Conservation (phyloP, 1,140 invertebrate genomes). For the Nasonia giraulti region DNA sequence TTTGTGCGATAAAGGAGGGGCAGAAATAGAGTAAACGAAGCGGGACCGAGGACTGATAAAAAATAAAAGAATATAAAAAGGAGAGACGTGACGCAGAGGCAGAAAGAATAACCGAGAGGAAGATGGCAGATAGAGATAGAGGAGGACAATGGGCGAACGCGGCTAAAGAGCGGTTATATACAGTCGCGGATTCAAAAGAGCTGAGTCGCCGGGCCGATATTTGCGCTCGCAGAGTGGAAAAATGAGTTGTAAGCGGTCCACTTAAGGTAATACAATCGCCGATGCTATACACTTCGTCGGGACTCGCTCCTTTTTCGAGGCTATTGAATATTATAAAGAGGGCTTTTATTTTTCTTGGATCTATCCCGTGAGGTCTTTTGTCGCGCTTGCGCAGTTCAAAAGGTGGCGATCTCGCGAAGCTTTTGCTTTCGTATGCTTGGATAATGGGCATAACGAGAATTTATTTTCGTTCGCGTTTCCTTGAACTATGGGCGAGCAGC, state of each 20-base stretch:
- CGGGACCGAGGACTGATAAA: slow-evolving; percentile 6
- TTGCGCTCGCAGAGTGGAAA: slow-evolving; percentile 6
- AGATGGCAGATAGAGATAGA: slow-evolving; percentile 15
- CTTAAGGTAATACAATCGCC: slow-evolving; percentile 36
- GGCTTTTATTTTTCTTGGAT: neutral
- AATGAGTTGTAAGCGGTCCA: slow-evolving; percentile 39
- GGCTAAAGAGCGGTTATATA: neutral
- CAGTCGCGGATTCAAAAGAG: slow-evolving; percentile 18
- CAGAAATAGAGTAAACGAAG: slow-evolving; percentile 17
- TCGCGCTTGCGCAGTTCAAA: neutral
- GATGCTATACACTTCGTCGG: neutral
- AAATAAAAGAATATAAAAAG: neutral
- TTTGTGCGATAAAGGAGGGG: slow-evolving; percentile 1
- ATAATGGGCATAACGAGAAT: too few relatives aligned
- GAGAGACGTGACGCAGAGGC: neutral
- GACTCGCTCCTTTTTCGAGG: neutral
- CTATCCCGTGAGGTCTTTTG: neutral
- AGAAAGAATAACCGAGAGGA: slow-evolving; percentile 13
- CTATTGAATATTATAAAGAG: slow-evolving; percentile 6
- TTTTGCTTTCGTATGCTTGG: neutral
- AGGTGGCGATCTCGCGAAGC: neutral
- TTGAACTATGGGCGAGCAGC: too few relatives aligned
- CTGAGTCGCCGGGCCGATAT: neutral
- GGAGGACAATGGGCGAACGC: slow-evolving; percentile 25
- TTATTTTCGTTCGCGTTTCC: too few relatives aligned